phyloP scores from a whole-genome alignment of 2,888 invertebrate species.

The Nomada fabriciana region DNA sequence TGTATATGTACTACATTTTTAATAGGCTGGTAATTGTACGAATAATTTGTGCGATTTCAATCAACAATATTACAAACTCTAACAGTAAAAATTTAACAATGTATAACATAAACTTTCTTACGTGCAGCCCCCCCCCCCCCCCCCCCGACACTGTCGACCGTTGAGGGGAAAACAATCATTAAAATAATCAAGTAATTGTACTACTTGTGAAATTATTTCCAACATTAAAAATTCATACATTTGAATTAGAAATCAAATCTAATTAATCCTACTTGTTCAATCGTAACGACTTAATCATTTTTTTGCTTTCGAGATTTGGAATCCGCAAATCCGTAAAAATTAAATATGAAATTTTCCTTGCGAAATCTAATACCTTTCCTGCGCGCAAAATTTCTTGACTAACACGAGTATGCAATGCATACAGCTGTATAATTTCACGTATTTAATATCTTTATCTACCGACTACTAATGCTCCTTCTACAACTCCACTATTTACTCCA shows the following conservation, averaged over 20 bases:
- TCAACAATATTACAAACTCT: slow-evolving; percentile 19
- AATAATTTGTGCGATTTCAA: slow-evolving; percentile 10
- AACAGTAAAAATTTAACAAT: slow-evolving; percentile 25
- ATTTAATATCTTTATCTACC: slow-evolving; percentile 12
- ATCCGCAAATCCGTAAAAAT: not conserved
- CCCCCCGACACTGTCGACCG: not conserved
- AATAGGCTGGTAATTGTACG: not conserved
- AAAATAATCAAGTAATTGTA: slow-evolving; percentile 11
- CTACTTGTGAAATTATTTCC: not conserved
- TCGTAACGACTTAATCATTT: no score
- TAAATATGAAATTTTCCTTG: slow-evolving; percentile 1
- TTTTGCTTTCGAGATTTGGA: not conserved
- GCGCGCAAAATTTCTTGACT: slow-evolving; percentile 2
- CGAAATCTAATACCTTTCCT: slow-evolving; percentile 23
- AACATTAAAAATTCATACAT: no score
- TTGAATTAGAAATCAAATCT: no score
- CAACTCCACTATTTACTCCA: slow-evolving; percentile 1
- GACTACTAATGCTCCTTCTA: slow-evolving; percentile 4
- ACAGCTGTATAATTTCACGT: not conserved
- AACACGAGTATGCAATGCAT: not conserved
- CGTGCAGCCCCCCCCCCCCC: no score
- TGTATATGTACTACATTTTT: not conserved
- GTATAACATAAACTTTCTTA: not conserved
- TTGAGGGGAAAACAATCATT: slow-evolving; percentile 5
- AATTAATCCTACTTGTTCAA: no score